Percentiles rank a stretch among this genome's conserved stretches.
Evolutionary conservation across 2,888 invertebrate genomes (phyloP).

Genomic region (Chrysotoxum bicinctum): DNA sequence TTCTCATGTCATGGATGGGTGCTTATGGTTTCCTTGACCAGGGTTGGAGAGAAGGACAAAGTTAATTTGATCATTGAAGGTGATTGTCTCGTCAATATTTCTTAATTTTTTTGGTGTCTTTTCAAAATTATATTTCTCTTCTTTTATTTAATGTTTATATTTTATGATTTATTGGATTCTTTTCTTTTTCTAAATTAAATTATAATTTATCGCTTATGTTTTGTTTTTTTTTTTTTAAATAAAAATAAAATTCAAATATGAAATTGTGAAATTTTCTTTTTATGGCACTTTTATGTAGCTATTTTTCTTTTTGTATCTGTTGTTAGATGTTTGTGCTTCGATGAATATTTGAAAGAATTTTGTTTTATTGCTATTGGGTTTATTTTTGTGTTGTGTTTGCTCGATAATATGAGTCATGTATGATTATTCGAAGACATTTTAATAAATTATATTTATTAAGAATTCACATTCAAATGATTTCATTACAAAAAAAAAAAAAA

Average conservation of each 20-base stretch:
- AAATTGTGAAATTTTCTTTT: background rate
- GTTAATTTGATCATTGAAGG: conserved; percentile 19
- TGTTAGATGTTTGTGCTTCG: background rate
- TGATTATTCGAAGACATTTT: background rate
- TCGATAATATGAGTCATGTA: background rate
- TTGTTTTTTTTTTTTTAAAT: background rate
- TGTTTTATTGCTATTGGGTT: background rate
- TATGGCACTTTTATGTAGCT: conserved; percentile 4
- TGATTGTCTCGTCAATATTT: background rate
- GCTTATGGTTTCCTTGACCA: background rate
- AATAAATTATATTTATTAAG: background rate
- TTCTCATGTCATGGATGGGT: background rate
- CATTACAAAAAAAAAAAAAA: too few species aligned
- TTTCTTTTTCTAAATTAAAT: conserved; percentile 5
- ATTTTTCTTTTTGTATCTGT: background rate
- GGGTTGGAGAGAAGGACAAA: background rate
- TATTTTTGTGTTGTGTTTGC: background rate
- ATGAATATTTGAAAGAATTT: background rate
- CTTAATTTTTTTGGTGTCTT: background rate
- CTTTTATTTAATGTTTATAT: background rate
- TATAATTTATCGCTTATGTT: background rate
- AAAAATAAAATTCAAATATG: background rate
- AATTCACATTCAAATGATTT: too few species aligned
- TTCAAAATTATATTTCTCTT: background rate
- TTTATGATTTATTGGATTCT: conserved; percentile 1